A percentile compares a stretch with the other conserved stretches of the same genome.
These are phyloP conservation scores for Goniozus legneri DNA, from an alignment of 1,140 invertebrate species.

Conservation along the genomic window DNA sequence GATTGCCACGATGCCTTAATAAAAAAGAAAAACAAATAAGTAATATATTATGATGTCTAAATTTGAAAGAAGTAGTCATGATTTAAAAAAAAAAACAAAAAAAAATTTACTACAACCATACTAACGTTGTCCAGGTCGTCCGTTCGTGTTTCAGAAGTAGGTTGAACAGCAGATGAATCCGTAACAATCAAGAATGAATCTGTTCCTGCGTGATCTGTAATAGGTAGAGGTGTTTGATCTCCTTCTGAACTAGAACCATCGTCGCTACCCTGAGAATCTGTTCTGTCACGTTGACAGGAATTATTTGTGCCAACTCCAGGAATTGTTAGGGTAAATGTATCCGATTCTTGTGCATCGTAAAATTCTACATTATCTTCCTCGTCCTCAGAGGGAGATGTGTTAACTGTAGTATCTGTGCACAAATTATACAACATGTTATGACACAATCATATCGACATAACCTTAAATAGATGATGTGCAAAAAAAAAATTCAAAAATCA, in stretches of 20 bases:
- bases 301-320: constrained; percentile 45
- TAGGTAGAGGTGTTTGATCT: constrained; percentile 41
- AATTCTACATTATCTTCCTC: constrained; percentile 88
- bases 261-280: constrained; percentile 50
- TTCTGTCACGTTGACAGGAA: constrained; percentile 39
- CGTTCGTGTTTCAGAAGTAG: constrained; percentile 21
- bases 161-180: constrained; percentile 37
- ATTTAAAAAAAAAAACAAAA: not conserved
- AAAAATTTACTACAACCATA: not conserved
- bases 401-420: constrained; percentile 42
- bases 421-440: too few species aligned
- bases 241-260: constrained; percentile 53
- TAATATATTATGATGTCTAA: not conserved
- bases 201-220: constrained; percentile 34
- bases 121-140: constrained; percentile 46
- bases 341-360: constrained; percentile 83
- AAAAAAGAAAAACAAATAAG: not conserved
- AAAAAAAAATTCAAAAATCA: too few species aligned
- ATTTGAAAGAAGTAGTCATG: not conserved
- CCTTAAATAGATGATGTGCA: too few species aligned
- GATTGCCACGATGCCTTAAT: constrained; percentile 41
- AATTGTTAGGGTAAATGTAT: constrained; percentile 69
- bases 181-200: constrained; percentile 49
- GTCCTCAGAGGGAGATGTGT: constrained; percentile 67
- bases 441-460: too few species aligned